Base-by-base conservation (phyloP, 2,113 vertebrate genomes). In the Menura novaehollandiae region DNA sequence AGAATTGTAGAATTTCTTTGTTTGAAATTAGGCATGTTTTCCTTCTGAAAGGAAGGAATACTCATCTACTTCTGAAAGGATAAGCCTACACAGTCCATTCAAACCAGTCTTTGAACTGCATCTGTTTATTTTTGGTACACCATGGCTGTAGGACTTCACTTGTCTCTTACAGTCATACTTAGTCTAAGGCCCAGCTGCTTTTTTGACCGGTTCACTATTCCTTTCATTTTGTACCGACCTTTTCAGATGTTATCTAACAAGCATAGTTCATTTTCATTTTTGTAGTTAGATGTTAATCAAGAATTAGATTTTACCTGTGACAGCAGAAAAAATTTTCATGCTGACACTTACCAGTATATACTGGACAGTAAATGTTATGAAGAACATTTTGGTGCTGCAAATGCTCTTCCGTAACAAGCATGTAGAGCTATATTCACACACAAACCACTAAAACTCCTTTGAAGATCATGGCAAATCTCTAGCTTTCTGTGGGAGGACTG, bases 31-130 rank as follows among this genome's bases (percentile, higher is more conserved):
- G 1, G 0, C 7, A 26, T n/a, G 43, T 66, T 89, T 78, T 58
- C 9, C 16, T 63, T 82, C 43, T 78, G 27, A 85, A 30, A 71
- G 23, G 19, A 87, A 47, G n/a, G 24, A n/a, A 74, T 69, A 44
- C 53, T 62, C 11, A 30, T 46, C 13, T 66, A 9, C 30, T 66
- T 27, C 21, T 21, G 51, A 85, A 77, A 19, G 3, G 27, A 47
- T 91, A 78, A 73, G 10, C 9, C 9, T 51, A 68, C 30, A 63
- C 21, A 24, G 23, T 67, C 32, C 37, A 27, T 75, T 85, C 60
- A 64, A 71, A 60, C 24, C 0, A 0, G 3, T 63, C 20, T 37
- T 88, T 59, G 23, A 88, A 43, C 7, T 33, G 5, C 19, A 49
- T 51, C 37, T 41, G 11, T 47, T 82, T 69, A n/a, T 26, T 66